Conservation (phyloP, 2,797 vertebrate species). For the Scarus forsteni region DNA sequence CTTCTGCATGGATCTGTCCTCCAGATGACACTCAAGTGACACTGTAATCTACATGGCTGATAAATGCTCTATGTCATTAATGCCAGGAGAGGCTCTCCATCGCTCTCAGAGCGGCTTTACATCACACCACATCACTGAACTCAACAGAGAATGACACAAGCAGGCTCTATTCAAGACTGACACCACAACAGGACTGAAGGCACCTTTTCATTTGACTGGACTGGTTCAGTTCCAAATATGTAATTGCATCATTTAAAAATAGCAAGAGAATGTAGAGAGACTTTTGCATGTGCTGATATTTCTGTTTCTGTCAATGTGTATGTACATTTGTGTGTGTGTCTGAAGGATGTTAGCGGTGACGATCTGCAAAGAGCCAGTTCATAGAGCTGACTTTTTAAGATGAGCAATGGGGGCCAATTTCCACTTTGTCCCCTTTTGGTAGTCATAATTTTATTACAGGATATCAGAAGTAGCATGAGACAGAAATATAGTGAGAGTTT, state of each 20-base stretch:
- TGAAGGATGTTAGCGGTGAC: background rate
- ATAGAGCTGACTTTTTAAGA: no score
- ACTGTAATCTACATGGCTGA: conserved; percentile 71
- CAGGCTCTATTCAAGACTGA: background rate
- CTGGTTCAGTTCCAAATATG: background rate
- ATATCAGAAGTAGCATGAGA: no score
- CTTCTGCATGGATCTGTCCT: conserved; percentile 46
- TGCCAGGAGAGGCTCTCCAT: conserved; percentile 59
- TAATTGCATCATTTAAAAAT: no score
- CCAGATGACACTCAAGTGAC: conserved; percentile 62
- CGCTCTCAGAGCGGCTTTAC: conserved; percentile 43
- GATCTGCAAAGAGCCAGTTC: no score
- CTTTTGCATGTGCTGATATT: background rate
- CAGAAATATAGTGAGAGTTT: no score
- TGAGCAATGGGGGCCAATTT: no score
- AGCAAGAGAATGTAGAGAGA: background rate
- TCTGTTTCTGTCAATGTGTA: background rate
- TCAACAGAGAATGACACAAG: background rate
- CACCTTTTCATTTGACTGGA: background rate
- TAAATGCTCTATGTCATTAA: conserved; percentile 65
- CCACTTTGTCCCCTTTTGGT: no score
- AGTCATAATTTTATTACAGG: no score
- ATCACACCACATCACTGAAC: conserved; percentile 33
- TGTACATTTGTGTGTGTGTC: conserved; percentile 7
- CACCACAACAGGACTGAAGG: background rate